Evolutionary conservation across 2,797 vertebrate genomes (phyloP).

Genomic region (Anabacerthia variegaticeps): DNA sequence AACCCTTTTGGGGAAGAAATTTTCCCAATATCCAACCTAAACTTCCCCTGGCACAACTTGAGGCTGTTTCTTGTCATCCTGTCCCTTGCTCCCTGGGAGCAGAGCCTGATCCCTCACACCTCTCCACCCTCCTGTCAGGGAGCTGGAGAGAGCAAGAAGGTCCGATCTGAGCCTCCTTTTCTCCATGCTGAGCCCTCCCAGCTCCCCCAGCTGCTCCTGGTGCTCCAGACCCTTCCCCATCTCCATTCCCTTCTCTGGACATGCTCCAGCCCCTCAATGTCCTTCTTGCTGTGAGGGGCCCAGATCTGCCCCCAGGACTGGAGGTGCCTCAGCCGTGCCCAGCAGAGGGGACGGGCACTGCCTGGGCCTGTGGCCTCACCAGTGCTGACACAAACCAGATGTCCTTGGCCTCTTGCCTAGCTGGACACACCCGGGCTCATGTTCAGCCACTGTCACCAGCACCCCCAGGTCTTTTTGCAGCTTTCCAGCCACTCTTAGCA

Average conservation of each 20-base stretch:
- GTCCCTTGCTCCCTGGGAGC: background rate
- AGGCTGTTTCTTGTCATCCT: background rate
- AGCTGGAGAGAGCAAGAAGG: background rate
- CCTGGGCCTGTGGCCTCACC: background rate
- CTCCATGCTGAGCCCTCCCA: background rate
- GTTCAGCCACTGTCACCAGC: background rate
- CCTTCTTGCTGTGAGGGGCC: background rate
- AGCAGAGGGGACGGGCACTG: background rate
- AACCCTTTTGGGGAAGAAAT: background rate
- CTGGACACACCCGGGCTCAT: background rate
- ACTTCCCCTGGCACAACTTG: background rate
- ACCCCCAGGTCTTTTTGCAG: background rate
- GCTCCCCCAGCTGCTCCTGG: background rate
- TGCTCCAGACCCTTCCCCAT: background rate
- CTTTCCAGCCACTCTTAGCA: background rate
- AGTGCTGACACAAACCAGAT: background rate
- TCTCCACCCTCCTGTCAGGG: background rate
- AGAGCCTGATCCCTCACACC: background rate
- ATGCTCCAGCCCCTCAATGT: background rate
- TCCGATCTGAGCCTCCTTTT: background rate
- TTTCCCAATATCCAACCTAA: background rate
- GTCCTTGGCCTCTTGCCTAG: background rate
- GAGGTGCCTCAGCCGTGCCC: no score
- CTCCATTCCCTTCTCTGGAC: background rate
- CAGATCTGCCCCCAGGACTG: background rate